phyloP scores from a whole-genome alignment of 2,113 vertebrate species.

The Eupsittula cactorum region DNA sequence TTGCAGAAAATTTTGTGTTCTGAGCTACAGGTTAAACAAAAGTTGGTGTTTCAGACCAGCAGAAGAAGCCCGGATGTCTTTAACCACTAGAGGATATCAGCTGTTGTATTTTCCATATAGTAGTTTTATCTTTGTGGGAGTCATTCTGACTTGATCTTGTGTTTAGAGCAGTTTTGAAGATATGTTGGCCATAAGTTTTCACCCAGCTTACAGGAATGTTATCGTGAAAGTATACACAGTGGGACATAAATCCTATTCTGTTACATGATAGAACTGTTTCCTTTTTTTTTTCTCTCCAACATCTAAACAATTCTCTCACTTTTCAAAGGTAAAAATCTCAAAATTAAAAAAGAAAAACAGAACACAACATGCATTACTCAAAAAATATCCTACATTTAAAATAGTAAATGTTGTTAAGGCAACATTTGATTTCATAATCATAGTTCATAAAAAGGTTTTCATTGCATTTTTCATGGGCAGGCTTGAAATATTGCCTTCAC shows the following conservation, averaged over 20 bases:
- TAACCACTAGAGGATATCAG: not conserved
- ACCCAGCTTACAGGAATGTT: not conserved
- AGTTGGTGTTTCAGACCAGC: not conserved
- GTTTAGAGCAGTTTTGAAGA: not conserved
- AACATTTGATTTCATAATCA: not conserved
- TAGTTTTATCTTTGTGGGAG: not conserved
- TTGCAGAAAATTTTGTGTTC: not conserved
- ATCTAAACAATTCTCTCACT: not conserved
- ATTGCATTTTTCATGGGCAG: not conserved
- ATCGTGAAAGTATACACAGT: not conserved
- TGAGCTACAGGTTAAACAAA: not conserved
- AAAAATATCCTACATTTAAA: not conserved
- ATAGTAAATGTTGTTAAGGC: not conserved
- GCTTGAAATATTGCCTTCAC: not conserved
- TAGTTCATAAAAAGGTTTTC: not conserved
- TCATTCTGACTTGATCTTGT: not conserved
- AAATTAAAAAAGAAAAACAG: not conserved
- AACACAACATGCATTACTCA: accelerated
- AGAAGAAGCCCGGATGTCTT: not conserved
- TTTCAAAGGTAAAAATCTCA: not conserved
- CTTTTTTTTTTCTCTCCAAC: not conserved
- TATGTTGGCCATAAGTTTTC: not conserved
- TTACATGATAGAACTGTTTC: not conserved
- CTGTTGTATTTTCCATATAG: not conserved
- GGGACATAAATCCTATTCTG: not conserved